Base-by-base conservation (phyloP, 2,888 invertebrate species). In the Taphrorychus bicolor region DNA sequence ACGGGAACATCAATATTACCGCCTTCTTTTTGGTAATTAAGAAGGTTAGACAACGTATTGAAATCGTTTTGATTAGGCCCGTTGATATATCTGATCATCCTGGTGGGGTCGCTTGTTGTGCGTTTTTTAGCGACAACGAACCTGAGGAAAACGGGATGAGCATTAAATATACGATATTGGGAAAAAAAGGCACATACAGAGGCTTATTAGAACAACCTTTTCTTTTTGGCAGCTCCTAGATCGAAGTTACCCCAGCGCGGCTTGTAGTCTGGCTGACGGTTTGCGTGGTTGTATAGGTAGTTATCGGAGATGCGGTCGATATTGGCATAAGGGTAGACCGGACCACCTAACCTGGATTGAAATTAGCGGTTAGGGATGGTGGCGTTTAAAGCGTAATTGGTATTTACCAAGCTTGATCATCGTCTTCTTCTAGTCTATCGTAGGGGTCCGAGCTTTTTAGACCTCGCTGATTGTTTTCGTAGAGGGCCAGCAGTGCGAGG, bases 21-120 rank as follows among this genome's bases (percentile, higher is more conserved):
- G 70, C 86, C 85, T 85, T 87, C 78, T 83, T 77, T 77, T 57
- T 82, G 80, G 49, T 79, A 76, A 48, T 84, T 85, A 61, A 88
- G 81, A 51, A 88, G 81, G 74, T 87, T 87, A 5, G 87, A 86
- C 56, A 88, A 81, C 0, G 87, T 87, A 78, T 87, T 87, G 52
- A 87, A 83, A 74, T 87, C 87, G 70, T 87, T 87, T 45, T 85
- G 84, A 70, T 85, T 76, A 32, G 79, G 79, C 11, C 81, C 81
- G 64, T 80, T 80, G 22, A 81, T 72, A 70, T 80, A 81, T 63
- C 82, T 73, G 61, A 83, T 67, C 70, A 82, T 82, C 64, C 80
- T 76, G 4, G 82, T 82, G 2, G 82, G 81, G 56, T 82, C 83
- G 49, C 79, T 80, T n/a, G n/a, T 59, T 11, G 79, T 80, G 32